phyloP scores from a whole-genome alignment of 2,797 vertebrate species.

The Syncerus caffer region DNA sequence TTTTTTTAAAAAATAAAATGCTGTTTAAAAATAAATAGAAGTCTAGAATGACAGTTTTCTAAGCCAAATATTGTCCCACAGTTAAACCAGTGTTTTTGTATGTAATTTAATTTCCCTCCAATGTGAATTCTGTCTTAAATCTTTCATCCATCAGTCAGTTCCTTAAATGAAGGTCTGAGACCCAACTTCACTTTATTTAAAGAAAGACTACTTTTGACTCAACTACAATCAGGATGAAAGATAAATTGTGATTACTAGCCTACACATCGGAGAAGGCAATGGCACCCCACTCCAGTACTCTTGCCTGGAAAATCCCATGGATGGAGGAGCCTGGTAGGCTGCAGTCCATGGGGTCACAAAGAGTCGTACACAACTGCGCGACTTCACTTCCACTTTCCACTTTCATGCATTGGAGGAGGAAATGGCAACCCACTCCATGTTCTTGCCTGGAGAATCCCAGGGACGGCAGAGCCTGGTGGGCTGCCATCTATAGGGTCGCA shows the following conservation, averaged over 20 bases:
- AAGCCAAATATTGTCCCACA: conserved; percentile 40
- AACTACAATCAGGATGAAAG: conserved; percentile 36
- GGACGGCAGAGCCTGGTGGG: no score
- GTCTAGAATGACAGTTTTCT: conserved; percentile 6
- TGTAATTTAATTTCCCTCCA: not conserved
- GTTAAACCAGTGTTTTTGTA: conserved; percentile 36
- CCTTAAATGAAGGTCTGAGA: not conserved
- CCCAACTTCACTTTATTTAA: not conserved
- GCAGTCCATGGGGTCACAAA: no score
- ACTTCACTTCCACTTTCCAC: no score
- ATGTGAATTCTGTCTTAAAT: conserved; percentile 18
- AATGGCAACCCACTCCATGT: no score
- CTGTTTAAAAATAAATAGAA: not conserved
- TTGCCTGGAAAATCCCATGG: no score
- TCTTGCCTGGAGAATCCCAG: no score
- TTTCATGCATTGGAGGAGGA: no score
- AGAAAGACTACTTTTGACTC: not conserved
- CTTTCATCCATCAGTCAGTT: not conserved
- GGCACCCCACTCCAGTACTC: no score
- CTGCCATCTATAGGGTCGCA: no score
- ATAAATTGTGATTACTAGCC: conserved; percentile 58
- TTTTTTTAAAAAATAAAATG: conserved; percentile 19
- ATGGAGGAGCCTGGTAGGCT: no score
- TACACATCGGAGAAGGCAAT: not conserved
- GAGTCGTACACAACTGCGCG: no score